Conservation (phyloP, 2,888 invertebrate species). For the Trachelus troglodyta region DNA sequence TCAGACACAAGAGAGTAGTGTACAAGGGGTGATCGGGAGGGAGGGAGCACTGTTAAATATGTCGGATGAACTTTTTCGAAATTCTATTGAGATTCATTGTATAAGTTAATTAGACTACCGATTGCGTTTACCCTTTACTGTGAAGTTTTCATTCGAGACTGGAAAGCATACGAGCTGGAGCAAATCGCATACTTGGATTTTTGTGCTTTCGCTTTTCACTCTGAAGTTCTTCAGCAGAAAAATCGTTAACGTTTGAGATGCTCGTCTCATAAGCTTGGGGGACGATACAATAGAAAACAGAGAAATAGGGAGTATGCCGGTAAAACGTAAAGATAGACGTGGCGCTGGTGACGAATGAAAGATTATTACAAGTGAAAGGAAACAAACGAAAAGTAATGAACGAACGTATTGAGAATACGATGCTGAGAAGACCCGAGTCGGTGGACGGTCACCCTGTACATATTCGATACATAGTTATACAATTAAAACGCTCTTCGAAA, state of each 20-base stretch:
- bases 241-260: background rate
- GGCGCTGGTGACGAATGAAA: background rate
- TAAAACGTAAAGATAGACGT: background rate
- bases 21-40: background rate
- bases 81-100: background rate
- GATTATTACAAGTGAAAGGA: background rate
- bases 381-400: background rate
- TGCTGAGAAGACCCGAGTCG: constrained; percentile 47
- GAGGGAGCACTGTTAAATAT: background rate
- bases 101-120: background rate
- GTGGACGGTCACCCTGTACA: constrained; percentile 61
- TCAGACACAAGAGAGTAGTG: background rate
- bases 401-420: background rate
- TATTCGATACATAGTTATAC: constrained; percentile 59
- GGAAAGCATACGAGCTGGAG: background rate
- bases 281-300: background rate
- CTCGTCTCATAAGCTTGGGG: background rate
- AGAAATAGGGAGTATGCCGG: background rate
- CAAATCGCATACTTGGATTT: too few relatives aligned
- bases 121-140: background rate
- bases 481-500: constrained; percentile 64
- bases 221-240: background rate
- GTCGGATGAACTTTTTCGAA: background rate
- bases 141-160: background rate
- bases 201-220: background rate